These are phyloP conservation scores for Galeopterus variegatus DNA, from an alignment of 2,113 vertebrate species.

Conservation along the genomic window DNA sequence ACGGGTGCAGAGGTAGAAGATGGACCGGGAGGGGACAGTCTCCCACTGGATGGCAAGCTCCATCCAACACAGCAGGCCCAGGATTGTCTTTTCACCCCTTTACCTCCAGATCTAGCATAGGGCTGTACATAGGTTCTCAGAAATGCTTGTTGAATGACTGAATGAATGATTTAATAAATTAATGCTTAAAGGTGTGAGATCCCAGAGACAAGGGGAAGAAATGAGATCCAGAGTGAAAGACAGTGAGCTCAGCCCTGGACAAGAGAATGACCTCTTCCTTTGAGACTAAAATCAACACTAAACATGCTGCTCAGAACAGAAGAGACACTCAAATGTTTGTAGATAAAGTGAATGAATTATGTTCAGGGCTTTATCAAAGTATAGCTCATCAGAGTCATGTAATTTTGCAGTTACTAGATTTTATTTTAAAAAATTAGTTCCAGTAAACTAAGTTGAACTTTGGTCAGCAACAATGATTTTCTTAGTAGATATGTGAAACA, in stretches of 20 bases:
- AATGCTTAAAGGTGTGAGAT: background rate
- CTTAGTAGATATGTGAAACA: background rate
- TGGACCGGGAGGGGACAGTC: rapidly evolving
- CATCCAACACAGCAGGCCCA: background rate
- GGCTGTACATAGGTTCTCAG: background rate
- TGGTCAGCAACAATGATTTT: constrained; percentile 69
- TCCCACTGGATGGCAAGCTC: background rate
- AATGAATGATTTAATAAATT: background rate
- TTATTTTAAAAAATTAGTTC: constrained; percentile 40
- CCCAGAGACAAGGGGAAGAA: background rate
- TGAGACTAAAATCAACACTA: background rate
- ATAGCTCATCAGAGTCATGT: constrained; percentile 67
- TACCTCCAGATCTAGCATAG: background rate
- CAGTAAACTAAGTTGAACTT: constrained; percentile 67
- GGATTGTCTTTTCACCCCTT: background rate
- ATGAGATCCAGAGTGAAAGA: background rate
- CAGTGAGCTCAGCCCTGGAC: background rate
- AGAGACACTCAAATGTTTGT: background rate
- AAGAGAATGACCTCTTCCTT: background rate
- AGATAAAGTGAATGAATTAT: background rate
- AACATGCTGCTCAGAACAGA: background rate
- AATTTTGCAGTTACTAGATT: constrained; percentile 65
- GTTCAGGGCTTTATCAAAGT: constrained; percentile 58
- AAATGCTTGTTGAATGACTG: background rate
- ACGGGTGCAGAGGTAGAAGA: background rate